These are phyloP conservation scores for Centruroides vittatus DNA, from an alignment of 1,140 invertebrate genomes.

Conservation along the genomic window DNA sequence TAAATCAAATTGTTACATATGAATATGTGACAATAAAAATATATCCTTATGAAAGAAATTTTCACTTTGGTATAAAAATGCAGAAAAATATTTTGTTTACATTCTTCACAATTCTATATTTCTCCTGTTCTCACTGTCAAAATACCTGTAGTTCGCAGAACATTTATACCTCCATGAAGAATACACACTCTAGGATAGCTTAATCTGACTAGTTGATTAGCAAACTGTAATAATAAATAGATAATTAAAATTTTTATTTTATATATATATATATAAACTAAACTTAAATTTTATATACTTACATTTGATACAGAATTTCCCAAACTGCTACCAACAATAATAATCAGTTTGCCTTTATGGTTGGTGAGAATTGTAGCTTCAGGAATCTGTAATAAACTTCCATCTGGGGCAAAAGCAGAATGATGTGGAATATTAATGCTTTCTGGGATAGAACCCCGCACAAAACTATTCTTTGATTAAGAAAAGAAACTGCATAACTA, in stretches of 20 bases:
- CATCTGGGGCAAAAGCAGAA: slow-evolving; percentile 45
- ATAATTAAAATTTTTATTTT: slow-evolving; percentile 37
- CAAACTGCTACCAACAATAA: slow-evolving; percentile 59
- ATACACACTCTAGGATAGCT: slow-evolving; percentile 36
- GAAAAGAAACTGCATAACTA: neutral
- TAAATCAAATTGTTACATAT: no score
- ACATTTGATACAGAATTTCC: slow-evolving; percentile 53
- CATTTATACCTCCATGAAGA: slow-evolving; percentile 40
- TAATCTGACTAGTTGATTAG: slow-evolving; percentile 33
- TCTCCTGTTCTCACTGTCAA: slow-evolving; percentile 15
- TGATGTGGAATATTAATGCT: slow-evolving; percentile 59
- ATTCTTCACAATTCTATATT: neutral
- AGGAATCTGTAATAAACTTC: slow-evolving; percentile 27
- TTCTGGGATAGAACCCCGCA: slow-evolving; percentile 51
- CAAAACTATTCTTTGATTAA: slow-evolving; percentile 40
- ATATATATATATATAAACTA: neutral
- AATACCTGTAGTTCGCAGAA: slow-evolving; percentile 30
- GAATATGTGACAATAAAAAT: no score
- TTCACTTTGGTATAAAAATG: no score
- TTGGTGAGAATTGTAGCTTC: slow-evolving; percentile 40
- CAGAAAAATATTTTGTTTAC: no score
- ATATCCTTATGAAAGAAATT: no score
- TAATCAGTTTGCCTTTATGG: slow-evolving; percentile 48
- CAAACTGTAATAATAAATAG: slow-evolving; percentile 41
- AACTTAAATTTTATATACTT: slow-evolving; percentile 21